phyloP scores from a whole-genome alignment of 2,797 vertebrate genomes.

The Tenualosa ilisha region DNA sequence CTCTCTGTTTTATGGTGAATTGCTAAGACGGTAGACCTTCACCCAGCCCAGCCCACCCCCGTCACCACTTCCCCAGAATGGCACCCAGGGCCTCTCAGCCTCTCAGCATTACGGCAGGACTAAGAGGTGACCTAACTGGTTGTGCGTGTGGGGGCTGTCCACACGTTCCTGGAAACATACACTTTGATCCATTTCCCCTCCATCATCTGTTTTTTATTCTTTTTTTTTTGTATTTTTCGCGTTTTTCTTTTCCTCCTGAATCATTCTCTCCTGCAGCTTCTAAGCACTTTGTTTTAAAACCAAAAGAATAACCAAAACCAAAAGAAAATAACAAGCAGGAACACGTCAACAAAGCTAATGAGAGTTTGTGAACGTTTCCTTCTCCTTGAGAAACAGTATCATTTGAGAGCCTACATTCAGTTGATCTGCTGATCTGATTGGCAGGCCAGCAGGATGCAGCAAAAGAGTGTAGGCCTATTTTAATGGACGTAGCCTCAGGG shows the following conservation, averaged over 20 bases:
- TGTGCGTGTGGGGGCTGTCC: conserved; percentile 31
- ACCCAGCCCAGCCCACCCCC: background rate
- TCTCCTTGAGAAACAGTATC: background rate
- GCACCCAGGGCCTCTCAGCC: background rate
- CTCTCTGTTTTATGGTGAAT: background rate
- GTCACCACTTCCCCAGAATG: too few species aligned
- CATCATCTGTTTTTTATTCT: background rate
- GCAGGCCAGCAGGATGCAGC: background rate
- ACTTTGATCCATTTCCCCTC: background rate
- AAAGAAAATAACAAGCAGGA: too few species aligned
- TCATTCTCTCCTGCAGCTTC: background rate
- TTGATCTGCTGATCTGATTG: background rate
- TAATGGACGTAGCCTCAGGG: background rate
- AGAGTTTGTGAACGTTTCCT: background rate
- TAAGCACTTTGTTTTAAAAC: background rate
- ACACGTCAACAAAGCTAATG: background rate
- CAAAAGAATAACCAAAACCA: background rate
- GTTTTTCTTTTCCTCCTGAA: background rate
- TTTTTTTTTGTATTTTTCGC: background rate
- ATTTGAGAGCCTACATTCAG: background rate
- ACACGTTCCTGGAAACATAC: background rate
- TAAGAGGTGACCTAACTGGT: background rate
- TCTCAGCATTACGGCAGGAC: background rate
- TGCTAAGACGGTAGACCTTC: background rate
- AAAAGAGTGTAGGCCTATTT: background rate